phyloP scores from a whole-genome alignment of 2,113 vertebrate species.

The Leucosticte australis region DNA sequence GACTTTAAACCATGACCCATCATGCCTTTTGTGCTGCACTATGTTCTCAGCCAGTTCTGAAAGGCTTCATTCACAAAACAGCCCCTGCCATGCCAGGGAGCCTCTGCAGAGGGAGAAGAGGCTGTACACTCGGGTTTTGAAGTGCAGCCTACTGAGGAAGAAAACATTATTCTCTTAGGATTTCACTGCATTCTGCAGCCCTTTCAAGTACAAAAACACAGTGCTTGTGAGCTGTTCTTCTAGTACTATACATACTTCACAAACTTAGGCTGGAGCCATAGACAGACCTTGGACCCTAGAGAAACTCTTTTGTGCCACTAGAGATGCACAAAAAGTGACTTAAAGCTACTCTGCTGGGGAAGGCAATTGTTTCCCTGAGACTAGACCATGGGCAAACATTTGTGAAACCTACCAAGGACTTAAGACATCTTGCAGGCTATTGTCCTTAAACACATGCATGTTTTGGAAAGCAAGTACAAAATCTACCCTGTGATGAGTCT shows the following conservation, averaged over 20 bases:
- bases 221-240: neutral
- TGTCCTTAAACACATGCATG: neutral
- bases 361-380: neutral
- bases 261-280: neutral
- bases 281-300: neutral
- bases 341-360: neutral
- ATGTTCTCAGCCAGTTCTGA: neutral
- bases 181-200: neutral
- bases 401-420: neutral
- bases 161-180: neutral
- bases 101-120: neutral
- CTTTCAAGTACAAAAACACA: neutral
- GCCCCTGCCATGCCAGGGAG: fast-evolving
- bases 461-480: neutral
- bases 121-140: neutral
- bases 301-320: neutral
- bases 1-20: neutral
- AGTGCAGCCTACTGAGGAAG: neutral
- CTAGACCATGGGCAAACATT: neutral
- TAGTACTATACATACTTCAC: neutral
- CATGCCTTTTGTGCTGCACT: neutral
- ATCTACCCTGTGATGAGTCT: neutral
- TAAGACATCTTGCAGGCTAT: neutral
- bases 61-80: neutral
- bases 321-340: neutral